A percentile compares a stretch with the other conserved stretches of the same genome.
These are phyloP conservation scores for Zaprionus taronus DNA, from an alignment of 1,140 invertebrate genomes.

Conservation along the genomic window DNA sequence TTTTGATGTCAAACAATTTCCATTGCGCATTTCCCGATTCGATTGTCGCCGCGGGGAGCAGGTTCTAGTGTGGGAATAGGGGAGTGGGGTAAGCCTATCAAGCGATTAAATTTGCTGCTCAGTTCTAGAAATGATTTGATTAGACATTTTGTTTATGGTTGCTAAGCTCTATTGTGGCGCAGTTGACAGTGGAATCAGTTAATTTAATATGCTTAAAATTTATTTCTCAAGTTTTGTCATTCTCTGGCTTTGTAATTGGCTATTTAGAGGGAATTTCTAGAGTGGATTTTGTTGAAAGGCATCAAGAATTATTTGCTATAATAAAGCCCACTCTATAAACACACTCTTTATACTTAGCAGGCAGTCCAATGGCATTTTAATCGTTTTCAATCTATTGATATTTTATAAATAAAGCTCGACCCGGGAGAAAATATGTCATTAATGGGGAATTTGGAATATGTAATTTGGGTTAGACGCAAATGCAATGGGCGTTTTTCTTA, in stretches of 20 bases:
- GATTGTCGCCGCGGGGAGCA: constrained; percentile 12
- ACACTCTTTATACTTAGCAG: neutral
- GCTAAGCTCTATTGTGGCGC: constrained; percentile 65
- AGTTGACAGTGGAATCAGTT: constrained; percentile 17
- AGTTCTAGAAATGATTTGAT: constrained; percentile 58
- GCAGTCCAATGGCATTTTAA: constrained; percentile 7
- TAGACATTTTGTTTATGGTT: constrained; percentile 63
- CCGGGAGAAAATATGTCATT: constrained; percentile 26
- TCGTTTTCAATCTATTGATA: constrained; percentile 9
- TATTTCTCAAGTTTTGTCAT: neutral
- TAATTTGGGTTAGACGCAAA: constrained; percentile 25
- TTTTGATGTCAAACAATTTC: constrained; percentile 73
- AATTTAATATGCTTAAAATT: constrained; percentile 6
- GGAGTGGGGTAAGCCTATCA: constrained; percentile 64
- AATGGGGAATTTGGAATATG: neutral
- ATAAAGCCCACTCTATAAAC: neutral
- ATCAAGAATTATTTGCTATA: neutral
- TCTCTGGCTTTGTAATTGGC: neutral
- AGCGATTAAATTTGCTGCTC: constrained; percentile 63
- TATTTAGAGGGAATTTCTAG: neutral
- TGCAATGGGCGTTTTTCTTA: constrained; percentile 39
- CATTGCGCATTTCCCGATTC: constrained; percentile 65
- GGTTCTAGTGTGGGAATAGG: neutral
- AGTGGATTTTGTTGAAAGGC: neutral
- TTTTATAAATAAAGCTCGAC: constrained; percentile 22